Base-by-base conservation (phyloP, 1,140 invertebrate species). In the Luehdorfia chinensis region DNA sequence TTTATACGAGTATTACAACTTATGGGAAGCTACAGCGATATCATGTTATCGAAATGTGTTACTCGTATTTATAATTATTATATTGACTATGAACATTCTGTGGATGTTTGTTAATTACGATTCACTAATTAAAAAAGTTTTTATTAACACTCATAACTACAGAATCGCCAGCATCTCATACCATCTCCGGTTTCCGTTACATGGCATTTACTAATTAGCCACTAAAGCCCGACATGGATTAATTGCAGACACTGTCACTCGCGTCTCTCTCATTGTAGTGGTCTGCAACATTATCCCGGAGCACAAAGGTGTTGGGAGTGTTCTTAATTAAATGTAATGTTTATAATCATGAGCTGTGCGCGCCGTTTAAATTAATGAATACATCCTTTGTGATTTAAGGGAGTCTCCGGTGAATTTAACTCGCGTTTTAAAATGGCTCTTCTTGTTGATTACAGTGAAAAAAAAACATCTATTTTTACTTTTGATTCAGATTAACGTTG, bases 291-390 rank as follows among this genome's bases (percentile, higher is more conserved):
- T 66, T 66, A 78, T 66, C 62, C 52, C 50, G 30, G 37, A 52
- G 44, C 47, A 55, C 50, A 60, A 55, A 65, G 66, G 66, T 74
- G 70, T 69, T 56, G 58, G 59, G 52, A 66, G 59, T 52, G 55
- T 66, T 75, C 74, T 75, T 77, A 77, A 77, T 80, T 65, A 71
- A 77, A 77, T 80, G 65, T 71, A 60, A 69, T 66, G 62, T 64
- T 71, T 71, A 72, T 46, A 61, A 62, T 54, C 50, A 55, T 62
- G 55, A 45, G 50, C 55, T 49, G 47, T 47, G 21, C 13, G 39
- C 39, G 39, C 14, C 8, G 39, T 43, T 43, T 30, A 30, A 30
- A 43, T 43, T 43, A 43, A 43, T 43, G 39, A 31, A 43, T 12
- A 43, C 25, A 43, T 18, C 39, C 37, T 43, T 28, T 43, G 39